Percentiles rank a stretch among this genome's conserved stretches.
phyloP scores from a whole-genome alignment of 2,888 invertebrate species.

The Odontocolon sp. region DNA sequence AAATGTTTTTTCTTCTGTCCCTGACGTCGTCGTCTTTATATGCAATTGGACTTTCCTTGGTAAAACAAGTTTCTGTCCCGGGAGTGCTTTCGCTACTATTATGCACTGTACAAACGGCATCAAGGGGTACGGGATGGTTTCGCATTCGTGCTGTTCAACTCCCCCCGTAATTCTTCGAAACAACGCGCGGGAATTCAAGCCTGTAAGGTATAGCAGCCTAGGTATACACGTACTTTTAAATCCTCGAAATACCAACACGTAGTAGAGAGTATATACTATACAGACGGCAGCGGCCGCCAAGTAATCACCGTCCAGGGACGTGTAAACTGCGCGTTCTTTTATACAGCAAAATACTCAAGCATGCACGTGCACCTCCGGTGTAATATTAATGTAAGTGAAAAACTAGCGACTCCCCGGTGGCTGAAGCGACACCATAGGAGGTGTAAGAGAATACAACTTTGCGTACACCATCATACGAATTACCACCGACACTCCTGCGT shows the following conservation, averaged over 20 bases:
- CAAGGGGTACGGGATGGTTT: constrained; percentile 4
- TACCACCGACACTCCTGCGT: background rate
- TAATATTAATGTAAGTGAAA: constrained; percentile 41
- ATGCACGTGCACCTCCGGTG: background rate
- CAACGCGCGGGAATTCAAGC: constrained; percentile 40
- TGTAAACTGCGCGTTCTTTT: constrained; percentile 43
- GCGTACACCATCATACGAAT: background rate
- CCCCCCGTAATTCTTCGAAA: constrained; percentile 46
- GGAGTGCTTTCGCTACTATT: constrained; percentile 48
- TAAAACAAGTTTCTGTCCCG: constrained; percentile 48
- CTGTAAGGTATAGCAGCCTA: background rate
- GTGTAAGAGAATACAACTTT: background rate
- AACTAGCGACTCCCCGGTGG: constrained; percentile 21
- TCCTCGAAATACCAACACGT: constrained; percentile 33
- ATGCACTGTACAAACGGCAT: background rate
- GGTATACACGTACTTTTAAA: constrained; percentile 40
- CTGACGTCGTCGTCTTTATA: background rate
- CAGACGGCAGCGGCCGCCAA: background rate
- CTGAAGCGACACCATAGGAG: background rate
- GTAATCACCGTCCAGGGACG: constrained; percentile 44
- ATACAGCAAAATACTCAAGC: constrained; percentile 1
- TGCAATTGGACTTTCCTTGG: constrained; percentile 33
- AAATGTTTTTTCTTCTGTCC: background rate
- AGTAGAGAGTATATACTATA: constrained; percentile 32
- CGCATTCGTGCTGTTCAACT: constrained; percentile 31